Evolutionary conservation across 2,888 invertebrate species (phyloP).

Genomic region (Sturmia bella): DNA sequence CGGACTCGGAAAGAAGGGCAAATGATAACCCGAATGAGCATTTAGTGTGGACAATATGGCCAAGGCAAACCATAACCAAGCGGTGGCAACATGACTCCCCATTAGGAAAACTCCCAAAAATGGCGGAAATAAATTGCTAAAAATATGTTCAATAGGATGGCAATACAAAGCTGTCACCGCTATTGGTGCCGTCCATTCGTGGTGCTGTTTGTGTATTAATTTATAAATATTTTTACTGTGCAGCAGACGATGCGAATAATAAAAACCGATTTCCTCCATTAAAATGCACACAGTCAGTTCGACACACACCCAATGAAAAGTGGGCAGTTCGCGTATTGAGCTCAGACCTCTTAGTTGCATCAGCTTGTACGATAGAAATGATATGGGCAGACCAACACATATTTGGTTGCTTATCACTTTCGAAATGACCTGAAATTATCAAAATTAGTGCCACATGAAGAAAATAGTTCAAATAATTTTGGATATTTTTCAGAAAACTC

Average conservation of each 20-base stretch:
- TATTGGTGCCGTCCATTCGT: slow-evolving; percentile 94
- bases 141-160: slow-evolving; percentile 89
- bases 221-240: slow-evolving; percentile 90
- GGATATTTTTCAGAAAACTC: no score
- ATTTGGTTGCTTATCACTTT: slow-evolving; percentile 89
- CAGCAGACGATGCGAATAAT: slow-evolving; percentile 91
- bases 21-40: slow-evolving; percentile 92
- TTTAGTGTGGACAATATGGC: slow-evolving; percentile 90
- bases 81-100: slow-evolving; percentile 89
- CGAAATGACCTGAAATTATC: slow-evolving; percentile 84
- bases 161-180: slow-evolving; percentile 91
- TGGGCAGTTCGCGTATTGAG: slow-evolving; percentile 87
- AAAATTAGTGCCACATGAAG: neutral
- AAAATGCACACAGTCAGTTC: slow-evolving; percentile 88
- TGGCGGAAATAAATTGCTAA: slow-evolving; percentile 90
- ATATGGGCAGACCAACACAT: slow-evolving; percentile 86
- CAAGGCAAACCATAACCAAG: slow-evolving; percentile 90
- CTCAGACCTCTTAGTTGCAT: slow-evolving; percentile 87
- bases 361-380: slow-evolving; percentile 84
- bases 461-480: no score
- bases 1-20: slow-evolving; percentile 92
- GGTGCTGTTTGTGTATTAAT: slow-evolving; percentile 92
- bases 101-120: slow-evolving; percentile 88
- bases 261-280: slow-evolving; percentile 91
- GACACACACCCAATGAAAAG: slow-evolving; percentile 88